Evolutionary conservation across 2,797 vertebrate genomes (phyloP).

Genomic region (Podargus strigoides): DNA sequence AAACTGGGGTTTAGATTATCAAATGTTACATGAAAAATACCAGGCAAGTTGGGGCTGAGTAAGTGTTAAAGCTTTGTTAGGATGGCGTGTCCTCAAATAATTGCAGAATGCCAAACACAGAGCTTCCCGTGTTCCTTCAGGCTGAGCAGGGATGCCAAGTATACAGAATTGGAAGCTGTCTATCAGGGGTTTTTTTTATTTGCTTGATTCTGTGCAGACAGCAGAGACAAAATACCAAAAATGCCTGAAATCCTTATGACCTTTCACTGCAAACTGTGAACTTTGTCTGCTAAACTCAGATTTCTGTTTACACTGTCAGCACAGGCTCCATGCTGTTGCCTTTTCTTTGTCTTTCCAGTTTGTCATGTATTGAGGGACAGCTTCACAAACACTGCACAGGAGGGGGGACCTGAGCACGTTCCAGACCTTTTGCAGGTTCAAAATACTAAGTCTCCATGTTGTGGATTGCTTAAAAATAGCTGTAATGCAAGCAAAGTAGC

Average conservation of each 20-base stretch:
- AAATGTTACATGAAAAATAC: neutral
- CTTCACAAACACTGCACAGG: constrained; percentile 3
- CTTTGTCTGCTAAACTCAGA: constrained; percentile 35
- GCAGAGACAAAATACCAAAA: constrained; percentile 53
- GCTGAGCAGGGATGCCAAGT: constrained; percentile 33
- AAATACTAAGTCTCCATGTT: neutral
- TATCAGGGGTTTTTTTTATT: neutral
- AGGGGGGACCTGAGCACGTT: constrained; percentile 11
- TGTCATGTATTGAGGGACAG: neutral
- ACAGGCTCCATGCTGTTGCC: constrained; percentile 1
- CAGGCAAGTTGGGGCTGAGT: neutral
- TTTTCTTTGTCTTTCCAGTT: constrained; percentile 21
- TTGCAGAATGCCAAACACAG: constrained; percentile 4
- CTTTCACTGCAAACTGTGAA: constrained; percentile 68
- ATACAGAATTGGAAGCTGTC: constrained; percentile 44
- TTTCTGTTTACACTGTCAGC: constrained; percentile 19
- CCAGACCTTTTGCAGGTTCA: neutral
- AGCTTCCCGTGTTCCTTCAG: constrained; percentile 39
- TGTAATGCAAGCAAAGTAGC: neutral
- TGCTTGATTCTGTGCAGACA: constrained; percentile 47
- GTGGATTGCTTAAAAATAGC: neutral
- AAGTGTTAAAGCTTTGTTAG: constrained; percentile 30
- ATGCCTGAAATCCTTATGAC: constrained; percentile 51
- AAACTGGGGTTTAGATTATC: neutral
- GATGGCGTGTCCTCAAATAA: constrained; percentile 26